These are phyloP conservation scores for Chlamydotis undulata DNA, from an alignment of 2,113 vertebrate species.

Conservation along the genomic window DNA sequence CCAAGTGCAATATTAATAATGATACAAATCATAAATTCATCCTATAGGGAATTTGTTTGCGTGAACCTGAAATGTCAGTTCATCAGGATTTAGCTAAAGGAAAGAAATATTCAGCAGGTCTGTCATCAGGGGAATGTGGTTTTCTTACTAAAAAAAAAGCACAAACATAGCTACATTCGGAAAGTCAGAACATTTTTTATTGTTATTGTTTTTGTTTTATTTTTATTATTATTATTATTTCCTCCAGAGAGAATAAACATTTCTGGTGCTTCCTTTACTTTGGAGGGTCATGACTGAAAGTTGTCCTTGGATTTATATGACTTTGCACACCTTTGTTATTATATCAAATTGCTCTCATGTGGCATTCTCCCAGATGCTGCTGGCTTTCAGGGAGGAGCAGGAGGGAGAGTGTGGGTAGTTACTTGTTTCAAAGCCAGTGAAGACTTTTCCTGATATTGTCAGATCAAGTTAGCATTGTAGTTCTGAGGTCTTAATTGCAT, in stretches of 20 bases:
- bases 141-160: background rate
- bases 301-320: background rate
- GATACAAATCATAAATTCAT: constrained; percentile 62
- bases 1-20: constrained; percentile 50
- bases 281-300: background rate
- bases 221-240: background rate
- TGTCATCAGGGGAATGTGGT: constrained; percentile 12
- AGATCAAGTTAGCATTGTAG: background rate
- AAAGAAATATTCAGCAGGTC: constrained; percentile 65
- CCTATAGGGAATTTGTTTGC: constrained; percentile 66
- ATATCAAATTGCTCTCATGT: background rate
- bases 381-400: background rate
- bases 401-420: background rate
- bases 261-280: background rate
- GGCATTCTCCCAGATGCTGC: background rate
- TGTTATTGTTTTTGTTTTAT: background rate
- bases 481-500: constrained; percentile 2
- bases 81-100: constrained; percentile 65
- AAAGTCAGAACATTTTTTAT: background rate
- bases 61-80: constrained; percentile 67
- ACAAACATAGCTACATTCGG: background rate
- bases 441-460: constrained; percentile 23
- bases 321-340: background rate
- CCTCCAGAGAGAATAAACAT: background rate
- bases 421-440: background rate